Evolutionary conservation across 2,113 vertebrate genomes (phyloP), one percentile per base, ranked within the genome.

Genomic region (Osmerus mordax): DNA sequence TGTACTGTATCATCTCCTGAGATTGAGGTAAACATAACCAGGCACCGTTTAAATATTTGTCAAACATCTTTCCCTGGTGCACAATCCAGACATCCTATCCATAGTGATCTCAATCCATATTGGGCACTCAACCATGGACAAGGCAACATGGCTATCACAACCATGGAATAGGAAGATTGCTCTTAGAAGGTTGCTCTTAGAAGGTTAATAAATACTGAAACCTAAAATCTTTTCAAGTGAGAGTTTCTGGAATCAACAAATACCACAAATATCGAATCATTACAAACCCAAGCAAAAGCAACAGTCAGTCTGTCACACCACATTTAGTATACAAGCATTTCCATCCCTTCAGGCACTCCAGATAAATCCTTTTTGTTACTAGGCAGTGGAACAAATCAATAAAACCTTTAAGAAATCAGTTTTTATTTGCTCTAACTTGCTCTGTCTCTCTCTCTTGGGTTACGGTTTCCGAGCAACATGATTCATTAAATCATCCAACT

Each of bases 21-120:
- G 61, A 66, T 54, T 70, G 81, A 73, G 71, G 73, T 77, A 86
- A 85, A 87, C 81, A 84, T 68, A 84, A 65, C 64, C 11, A 23
- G 59, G 73, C 78, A 62, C 60, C 78, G 81, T 82, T 87, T 82
- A 88, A 90, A 90, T 90, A 90, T 90, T 89, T 87, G 81, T 70
- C 75, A 74, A 83, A 79, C 72, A 59, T 59, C 58, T 47, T 75
- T 70, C 81, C 81, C 83, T 84, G 71, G 70, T 58, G 52, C 59
- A 68, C 51, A 69, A 76, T 82, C 61, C 47, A 70, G 70, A 28
- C 59, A 41, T 77, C 65, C 67, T 18, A 3, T 16, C 15, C 2
- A 2, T 59, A 36, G 63, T 70, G 19, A 77, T 81, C 79, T 80
- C 82, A 75, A 74, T 55, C 19, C 0, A 25, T 32, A 78, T 71